Percentiles rank a stretch among this genome's conserved stretches.
Evolutionary conservation across 2,797 vertebrate species (phyloP).

Genomic region (Scarus forsteni): DNA sequence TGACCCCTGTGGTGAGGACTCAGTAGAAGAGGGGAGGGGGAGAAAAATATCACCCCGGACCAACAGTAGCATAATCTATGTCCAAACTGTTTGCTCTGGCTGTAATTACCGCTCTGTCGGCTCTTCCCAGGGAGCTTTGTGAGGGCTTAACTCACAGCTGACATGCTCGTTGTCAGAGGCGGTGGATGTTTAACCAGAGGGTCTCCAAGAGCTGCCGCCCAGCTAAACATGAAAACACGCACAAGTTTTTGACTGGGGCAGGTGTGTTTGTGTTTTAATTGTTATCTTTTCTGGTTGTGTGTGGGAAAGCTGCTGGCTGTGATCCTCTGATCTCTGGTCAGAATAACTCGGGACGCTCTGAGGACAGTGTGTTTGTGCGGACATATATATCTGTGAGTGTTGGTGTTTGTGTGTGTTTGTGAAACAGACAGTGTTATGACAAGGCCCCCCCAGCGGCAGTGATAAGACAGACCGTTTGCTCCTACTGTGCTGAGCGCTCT

Average conservation of each 20-base stretch:
- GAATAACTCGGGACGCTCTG: constrained; percentile 30
- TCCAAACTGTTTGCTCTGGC: constrained; percentile 60
- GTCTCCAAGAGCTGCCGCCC: background rate
- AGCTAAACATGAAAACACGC: background rate
- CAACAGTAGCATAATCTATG: constrained; percentile 55
- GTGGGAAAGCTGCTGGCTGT: constrained; percentile 10
- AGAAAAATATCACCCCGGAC: constrained; percentile 35
- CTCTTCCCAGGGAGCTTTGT: constrained; percentile 40
- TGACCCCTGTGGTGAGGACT: constrained; percentile 50
- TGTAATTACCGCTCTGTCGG: constrained; percentile 54
- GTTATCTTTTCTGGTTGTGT: background rate
- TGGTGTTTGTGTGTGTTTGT: constrained; percentile 41
- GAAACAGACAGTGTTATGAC: constrained; percentile 73
- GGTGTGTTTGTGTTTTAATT: background rate
- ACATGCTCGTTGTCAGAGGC: constrained; percentile 3
- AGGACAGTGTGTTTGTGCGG: constrained; percentile 9
- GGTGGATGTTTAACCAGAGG: constrained; percentile 31
- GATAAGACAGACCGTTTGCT: constrained; percentile 79
- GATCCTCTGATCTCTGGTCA: constrained; percentile 44
- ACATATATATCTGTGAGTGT: constrained; percentile 17
- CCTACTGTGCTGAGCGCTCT: constrained; percentile 78
- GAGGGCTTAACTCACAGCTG: constrained; percentile 32
- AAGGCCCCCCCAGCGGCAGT: constrained; percentile 56
- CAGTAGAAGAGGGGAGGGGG: constrained; percentile 18
- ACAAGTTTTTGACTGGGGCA: background rate